Base-by-base conservation (phyloP, 2,888 invertebrate species). In the Selenia dentaria region DNA sequence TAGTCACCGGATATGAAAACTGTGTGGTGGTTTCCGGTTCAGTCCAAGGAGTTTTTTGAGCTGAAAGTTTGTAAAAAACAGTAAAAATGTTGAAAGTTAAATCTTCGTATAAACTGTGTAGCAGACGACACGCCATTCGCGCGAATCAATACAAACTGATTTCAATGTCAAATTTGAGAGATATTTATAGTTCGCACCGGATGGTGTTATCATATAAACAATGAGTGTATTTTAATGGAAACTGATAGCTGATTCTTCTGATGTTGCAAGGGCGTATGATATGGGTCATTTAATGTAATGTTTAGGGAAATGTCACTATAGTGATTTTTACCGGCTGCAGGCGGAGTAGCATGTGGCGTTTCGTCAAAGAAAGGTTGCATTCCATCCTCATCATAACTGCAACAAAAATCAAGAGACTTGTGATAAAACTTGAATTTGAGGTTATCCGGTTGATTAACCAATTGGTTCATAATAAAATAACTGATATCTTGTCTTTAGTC, bases 301-400 rank as follows among this genome's bases (percentile, higher is more conserved):
- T 34, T 13, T 6, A 11, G 20, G 22, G 20, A 20, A 43, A 35
- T 6, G 35, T 9, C 4, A 16, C 4, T 16, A 16, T 2, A 10
- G 25, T 10, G 1, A 6, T 47, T 45, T 40, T 65, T 79, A 88
- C 87, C 84, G 70, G 83, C 83, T 42, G 89, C 89, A 62, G 89
- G 89, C 35, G 90, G 88, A 40, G 90, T 90, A 1, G 90, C 90
- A 35, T 90, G 90, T 34, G 90, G 90, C 14, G 90, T 90, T 69
- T 89, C 90, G 50, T 88, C 83, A 59, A 90, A 90, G 70, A 90
- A 90, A 25, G 90, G 90, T 69, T 90, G 90, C 87, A 87, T 88
- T 29, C 87, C 89, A 66, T 90, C 89, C 44, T 88, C 88, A 53
- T 89, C 89, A 59, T 83, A 86, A 70, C 87, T 90, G 71, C 3